Base-by-base conservation (phyloP, 2,888 invertebrate genomes). In the Cartodere bifasciata region DNA sequence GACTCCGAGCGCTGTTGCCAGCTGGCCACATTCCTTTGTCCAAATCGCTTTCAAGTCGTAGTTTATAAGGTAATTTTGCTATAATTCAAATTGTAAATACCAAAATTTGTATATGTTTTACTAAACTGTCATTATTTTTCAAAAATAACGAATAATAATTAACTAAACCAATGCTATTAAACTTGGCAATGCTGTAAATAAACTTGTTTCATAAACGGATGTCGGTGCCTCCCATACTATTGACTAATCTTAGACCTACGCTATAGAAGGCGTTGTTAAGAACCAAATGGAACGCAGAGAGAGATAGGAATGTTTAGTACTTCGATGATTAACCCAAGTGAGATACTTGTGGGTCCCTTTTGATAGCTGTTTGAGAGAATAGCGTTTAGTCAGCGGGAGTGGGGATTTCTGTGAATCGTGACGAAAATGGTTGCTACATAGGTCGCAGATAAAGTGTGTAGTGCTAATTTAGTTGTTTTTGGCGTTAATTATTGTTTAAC, bases 141-240 rank as follows among this genome's bases (percentile, higher is more conserved):
- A n/a, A n/a, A n/a, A n/a, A n/a, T n/a, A 9, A 20, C 20, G 20
- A 7, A 20, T 7, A 20, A 20, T 20, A 20, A 20, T 20, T 7
- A 20, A 20, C 9, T 7, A 20, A 7, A 7, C 20, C 7, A 23
- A n/a, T 9, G 6, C 5, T 12, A 7, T 10, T 39, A 40, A 41
- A 57, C 42, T 35, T 49, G 72, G 64, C 74, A 73, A 70, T 71
- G 52, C 50, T 54, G 70, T 62, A 55, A 58, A 61, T 64, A 72
- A 73, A 74, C 73, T 72, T 68, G 73, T 73, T 74, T 73, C 68
- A 68, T 66, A 70, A 74, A 72, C 73, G 74, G 73, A 73, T 73
- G 72, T 73, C 68, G 70, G 68, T 66, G 54, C 53, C 54, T 52
- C 54, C 47, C 52, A 46, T 42, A 37, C 40, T 44, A 32, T 39